These are phyloP conservation scores for Elephas maximus DNA, from an alignment of 2,113 vertebrate genomes.

Conservation along the genomic window DNA sequence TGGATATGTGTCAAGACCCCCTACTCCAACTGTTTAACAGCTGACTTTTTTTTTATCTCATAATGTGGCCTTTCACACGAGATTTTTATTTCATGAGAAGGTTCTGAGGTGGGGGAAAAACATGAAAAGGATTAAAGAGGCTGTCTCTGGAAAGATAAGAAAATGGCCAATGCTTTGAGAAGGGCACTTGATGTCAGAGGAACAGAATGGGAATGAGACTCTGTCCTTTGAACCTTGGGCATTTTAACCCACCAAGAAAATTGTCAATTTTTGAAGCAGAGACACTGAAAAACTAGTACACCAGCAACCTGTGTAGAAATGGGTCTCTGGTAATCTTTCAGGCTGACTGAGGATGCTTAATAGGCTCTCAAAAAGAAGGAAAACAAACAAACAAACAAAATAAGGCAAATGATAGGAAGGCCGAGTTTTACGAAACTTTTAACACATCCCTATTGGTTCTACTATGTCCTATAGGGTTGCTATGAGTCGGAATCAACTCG, in stretches of 20 bases:
- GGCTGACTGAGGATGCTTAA: background rate
- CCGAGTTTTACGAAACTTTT: background rate
- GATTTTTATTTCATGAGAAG: constrained; percentile 45
- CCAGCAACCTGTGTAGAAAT: background rate
- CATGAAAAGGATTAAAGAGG: background rate
- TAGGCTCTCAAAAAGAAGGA: background rate
- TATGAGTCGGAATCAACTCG: no score
- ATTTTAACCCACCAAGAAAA: constrained; percentile 35
- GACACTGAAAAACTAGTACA: background rate
- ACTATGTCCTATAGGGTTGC: no score
- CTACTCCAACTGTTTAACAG: background rate
- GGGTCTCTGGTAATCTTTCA: background rate
- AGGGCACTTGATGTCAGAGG: background rate
- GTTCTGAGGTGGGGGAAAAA: background rate
- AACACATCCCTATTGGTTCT: background rate
- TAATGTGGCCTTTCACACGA: background rate
- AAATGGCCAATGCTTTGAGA: background rate
- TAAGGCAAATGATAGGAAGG: background rate
- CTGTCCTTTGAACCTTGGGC: background rate
- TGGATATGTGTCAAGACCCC: background rate
- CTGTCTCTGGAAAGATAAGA: background rate
- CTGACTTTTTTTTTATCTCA: background rate
- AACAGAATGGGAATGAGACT: background rate
- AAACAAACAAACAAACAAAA: background rate
- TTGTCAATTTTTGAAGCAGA: background rate